Evolutionary conservation across 2,797 vertebrate genomes (phyloP).

Genomic region (Ctenochaetus hawaiiensis): DNA sequence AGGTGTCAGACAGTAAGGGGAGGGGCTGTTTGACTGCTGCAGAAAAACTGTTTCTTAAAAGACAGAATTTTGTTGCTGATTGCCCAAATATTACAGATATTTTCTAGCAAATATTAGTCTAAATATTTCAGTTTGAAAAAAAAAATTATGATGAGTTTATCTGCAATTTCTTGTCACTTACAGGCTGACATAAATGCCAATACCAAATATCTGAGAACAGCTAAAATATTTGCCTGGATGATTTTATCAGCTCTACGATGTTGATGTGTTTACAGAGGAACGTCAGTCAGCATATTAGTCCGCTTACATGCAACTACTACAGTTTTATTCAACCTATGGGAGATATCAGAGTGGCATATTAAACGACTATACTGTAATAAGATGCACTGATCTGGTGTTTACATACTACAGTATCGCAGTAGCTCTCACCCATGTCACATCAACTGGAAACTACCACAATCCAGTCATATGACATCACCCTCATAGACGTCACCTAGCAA

Average conservation of each 20-base stretch:
- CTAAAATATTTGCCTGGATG: neutral
- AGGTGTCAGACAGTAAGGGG: neutral
- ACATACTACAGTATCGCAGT: neutral
- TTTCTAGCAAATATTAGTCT: too few species aligned
- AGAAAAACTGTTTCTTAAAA: neutral
- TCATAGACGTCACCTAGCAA: neutral
- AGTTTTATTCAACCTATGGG: too few species aligned
- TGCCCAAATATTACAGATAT: neutral
- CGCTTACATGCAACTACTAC: neutral
- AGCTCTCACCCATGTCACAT: conserved; percentile 4
- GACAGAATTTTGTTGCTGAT: neutral
- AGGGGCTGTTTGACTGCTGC: neutral
- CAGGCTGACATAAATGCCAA: too few species aligned
- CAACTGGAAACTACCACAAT: conserved; percentile 2
- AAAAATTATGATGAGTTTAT: too few species aligned
- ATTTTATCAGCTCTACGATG: too few species aligned
- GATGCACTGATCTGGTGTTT: neutral
- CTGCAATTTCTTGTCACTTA: too few species aligned
- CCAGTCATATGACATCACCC: conserved; percentile 2
- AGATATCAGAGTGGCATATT: neutral
- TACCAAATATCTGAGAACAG: neutral
- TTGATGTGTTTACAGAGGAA: too few species aligned
- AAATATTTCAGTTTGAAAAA: too few species aligned
- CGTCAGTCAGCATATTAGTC: too few species aligned
- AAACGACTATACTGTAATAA: neutral